These are phyloP conservation scores for Cryptocephalus moraei DNA, from an alignment of 2,888 invertebrate species.

Conservation along the genomic window DNA sequence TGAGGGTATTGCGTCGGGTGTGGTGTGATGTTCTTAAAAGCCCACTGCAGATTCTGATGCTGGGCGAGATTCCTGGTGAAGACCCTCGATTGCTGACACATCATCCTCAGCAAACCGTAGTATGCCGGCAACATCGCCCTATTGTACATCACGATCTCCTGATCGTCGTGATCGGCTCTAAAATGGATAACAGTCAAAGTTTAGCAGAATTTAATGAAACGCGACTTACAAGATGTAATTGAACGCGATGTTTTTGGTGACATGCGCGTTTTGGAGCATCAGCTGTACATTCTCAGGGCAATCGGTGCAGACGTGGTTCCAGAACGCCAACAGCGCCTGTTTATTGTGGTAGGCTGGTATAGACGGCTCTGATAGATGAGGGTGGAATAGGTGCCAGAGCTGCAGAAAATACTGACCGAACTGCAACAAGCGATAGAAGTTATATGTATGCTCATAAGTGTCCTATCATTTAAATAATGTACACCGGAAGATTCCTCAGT, in stretches of 20 bases:
- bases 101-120: constrained; percentile 79
- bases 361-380: constrained; percentile 86
- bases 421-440: constrained; percentile 40
- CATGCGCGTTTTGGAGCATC: constrained; percentile 76
- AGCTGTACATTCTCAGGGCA: constrained; percentile 88
- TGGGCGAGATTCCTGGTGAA: constrained; percentile 81
- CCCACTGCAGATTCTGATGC: constrained; percentile 95
- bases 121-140: constrained; percentile 89
- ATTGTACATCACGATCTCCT: constrained; percentile 90
- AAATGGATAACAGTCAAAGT: constrained; percentile 12
- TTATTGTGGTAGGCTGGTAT: constrained; percentile 94
- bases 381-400: constrained; percentile 91
- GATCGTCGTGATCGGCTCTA: constrained; percentile 93
- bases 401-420: constrained; percentile 88
- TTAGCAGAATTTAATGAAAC: not conserved
- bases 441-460: too few species aligned
- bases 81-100: constrained; percentile 77
- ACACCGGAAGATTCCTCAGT: too few species aligned
- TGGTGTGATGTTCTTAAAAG: constrained; percentile 93
- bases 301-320: constrained; percentile 88
- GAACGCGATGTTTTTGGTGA: constrained; percentile 90
- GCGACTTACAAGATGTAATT: constrained; percentile 84
- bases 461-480: too few species aligned
- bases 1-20: constrained; percentile 87
- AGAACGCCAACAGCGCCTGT: constrained; percentile 83